These are phyloP conservation scores for Harlomillsia oculata DNA, from an alignment of 1,140 invertebrate genomes.

Conservation along the genomic window DNA sequence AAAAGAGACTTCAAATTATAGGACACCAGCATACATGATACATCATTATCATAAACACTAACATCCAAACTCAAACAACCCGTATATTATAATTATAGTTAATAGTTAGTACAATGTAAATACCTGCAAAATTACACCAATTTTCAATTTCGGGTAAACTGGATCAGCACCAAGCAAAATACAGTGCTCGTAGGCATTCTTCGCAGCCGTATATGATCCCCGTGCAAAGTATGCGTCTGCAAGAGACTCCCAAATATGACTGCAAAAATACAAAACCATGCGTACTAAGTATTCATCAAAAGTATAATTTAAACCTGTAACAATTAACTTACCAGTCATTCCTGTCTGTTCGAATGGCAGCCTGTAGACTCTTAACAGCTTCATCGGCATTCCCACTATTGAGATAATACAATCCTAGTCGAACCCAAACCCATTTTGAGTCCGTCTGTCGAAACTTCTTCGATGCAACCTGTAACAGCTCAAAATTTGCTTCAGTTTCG, in stretches of 20 bases:
- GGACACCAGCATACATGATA: too few relatives aligned
- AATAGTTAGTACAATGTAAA: conserved; percentile 9
- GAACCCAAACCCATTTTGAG: conserved; percentile 68
- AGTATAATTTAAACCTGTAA: neutral
- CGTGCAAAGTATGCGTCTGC: conserved; percentile 74
- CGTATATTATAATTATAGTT: neutral
- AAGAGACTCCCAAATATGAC: conserved; percentile 69
- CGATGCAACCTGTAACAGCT: conserved; percentile 36
- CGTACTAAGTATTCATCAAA: neutral
- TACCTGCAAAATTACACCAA: conserved; percentile 59
- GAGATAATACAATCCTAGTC: conserved; percentile 62
- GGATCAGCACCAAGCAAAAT: conserved; percentile 54
- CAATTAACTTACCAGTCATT: conserved; percentile 49
- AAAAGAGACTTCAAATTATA: too few relatives aligned
- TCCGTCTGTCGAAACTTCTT: conserved; percentile 43
- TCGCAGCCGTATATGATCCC: conserved; percentile 71
- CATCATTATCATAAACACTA: too few relatives aligned
- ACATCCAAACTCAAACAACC: too few relatives aligned
- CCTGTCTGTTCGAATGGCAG: conserved; percentile 61
- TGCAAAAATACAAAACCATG: conserved; percentile 34
- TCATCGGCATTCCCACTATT: conserved; percentile 56
- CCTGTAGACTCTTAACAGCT: conserved; percentile 64
- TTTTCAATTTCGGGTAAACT: conserved; percentile 66
- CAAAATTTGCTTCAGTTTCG: conserved; percentile 14
- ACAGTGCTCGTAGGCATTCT: conserved; percentile 73